Evolutionary conservation across 2,797 vertebrate species (phyloP).

Genomic region (Diplodus sargus): DNA sequence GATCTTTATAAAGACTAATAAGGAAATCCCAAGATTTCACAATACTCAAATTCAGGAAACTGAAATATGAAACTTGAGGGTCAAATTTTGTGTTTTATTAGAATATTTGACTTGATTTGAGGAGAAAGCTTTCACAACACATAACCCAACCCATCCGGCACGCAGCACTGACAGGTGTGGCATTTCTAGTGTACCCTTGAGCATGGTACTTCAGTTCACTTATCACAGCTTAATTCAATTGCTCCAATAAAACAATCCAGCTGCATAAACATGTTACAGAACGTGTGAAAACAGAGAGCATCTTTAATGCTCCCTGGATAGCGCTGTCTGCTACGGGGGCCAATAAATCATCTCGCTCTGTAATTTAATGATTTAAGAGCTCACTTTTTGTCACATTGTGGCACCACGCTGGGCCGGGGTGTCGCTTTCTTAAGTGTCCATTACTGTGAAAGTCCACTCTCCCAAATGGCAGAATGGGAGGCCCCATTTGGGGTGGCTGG

Average conservation of each 20-base stretch:
- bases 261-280: conserved; percentile 88
- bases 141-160: conserved; percentile 26
- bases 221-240: conserved; percentile 84
- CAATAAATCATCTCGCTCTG: conserved; percentile 84
- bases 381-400: conserved; percentile 80
- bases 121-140: conserved; percentile 43
- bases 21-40: conserved; percentile 37
- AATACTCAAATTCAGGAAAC: conserved; percentile 41
- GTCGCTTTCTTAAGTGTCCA: conserved; percentile 83
- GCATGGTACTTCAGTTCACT: conserved; percentile 78
- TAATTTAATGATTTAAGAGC: conserved; percentile 81
- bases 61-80: conserved; percentile 35
- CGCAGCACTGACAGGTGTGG: conserved; percentile 72
- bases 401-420: conserved; percentile 82
- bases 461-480: conserved; percentile 85
- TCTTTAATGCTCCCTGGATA: conserved; percentile 80
- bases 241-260: conserved; percentile 88
- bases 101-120: conserved; percentile 35
- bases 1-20: conserved; percentile 47
- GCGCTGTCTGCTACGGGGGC: conserved; percentile 69
- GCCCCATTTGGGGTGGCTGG: conserved; percentile 80
- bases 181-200: conserved; percentile 74
- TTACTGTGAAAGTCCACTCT: conserved; percentile 82
- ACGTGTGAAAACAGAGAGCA: conserved; percentile 84
- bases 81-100: conserved; percentile 29